Base-by-base conservation (phyloP, 2,113 vertebrate species). In the Apodemus sylvaticus region DNA sequence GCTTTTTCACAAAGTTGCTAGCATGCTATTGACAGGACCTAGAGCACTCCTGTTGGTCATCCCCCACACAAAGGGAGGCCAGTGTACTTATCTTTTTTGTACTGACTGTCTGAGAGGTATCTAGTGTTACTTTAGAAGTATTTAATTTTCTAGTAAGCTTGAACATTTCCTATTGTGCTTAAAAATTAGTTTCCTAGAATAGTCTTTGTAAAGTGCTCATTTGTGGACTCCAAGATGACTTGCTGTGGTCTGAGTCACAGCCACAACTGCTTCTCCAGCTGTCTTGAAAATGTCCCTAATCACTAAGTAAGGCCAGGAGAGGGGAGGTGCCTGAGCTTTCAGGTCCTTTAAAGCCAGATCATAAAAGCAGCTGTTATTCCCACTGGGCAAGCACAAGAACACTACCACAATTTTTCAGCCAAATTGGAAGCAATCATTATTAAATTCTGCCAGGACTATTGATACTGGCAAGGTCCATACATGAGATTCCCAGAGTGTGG, bases 171-270 rank as follows among this genome's bases (percentile, higher is more conserved):
- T 90, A 66, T 90, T 94, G 76, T 88, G 53, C 60, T 60, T 77
- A 64, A 96, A 83, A 93, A 95, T 95, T 70, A 77, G 62, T 93
- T 78, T 96, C 90, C 81, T 78, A 74, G 81, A 88, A 91, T 68
- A 90, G 93, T 68, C 94, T 96, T 83, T 53, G 36, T 78, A 53
- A 92, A 96, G 66, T n/a, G 31, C 53, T 97, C 74, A 89, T 90
- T 94, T 94, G 90, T 86, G 81, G 55, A 86, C 83, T 85, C 55
- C n/a, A 55, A 76, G 94, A 74, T 19, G 58, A 74, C 81, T 91
- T 66, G 36, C 55, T 94, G 45, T 31, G 45, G 86, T 78, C 60
- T 79, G 86, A 95, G 87, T 94, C 94, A 94, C 9, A 89, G 73
- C n/a, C 71, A 74, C 64, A 11, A 53, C 74, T 34, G 68, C 53